Evolutionary conservation across 2,888 invertebrate genomes (phyloP).

Genomic region (Podabrus alpinus): DNA sequence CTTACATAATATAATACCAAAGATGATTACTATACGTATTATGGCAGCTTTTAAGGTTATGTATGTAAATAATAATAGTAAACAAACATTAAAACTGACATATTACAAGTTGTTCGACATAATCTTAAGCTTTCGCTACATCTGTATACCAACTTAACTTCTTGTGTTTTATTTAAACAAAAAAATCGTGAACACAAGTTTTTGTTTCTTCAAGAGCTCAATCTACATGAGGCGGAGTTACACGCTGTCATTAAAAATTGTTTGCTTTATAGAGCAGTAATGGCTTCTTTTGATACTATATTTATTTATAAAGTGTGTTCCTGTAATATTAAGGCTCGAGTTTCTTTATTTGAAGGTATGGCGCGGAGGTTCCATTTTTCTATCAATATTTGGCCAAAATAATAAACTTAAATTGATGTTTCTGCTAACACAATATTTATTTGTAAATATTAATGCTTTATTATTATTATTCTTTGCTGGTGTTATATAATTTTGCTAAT

Average conservation of each 20-base stretch:
- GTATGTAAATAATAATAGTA: neutral
- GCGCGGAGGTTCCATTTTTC: neutral
- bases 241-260: constrained; percentile 9
- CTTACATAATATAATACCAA: too few species aligned
- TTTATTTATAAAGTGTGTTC: neutral
- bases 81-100: neutral
- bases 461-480: neutral
- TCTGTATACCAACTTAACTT: neutral
- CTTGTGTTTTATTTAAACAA: neutral
- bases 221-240: constrained; percentile 5
- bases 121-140: neutral
- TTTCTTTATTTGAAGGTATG: neutral
- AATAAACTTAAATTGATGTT: neutral
- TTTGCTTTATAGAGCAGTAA: constrained; percentile 1
- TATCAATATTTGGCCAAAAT: neutral
- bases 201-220: neutral
- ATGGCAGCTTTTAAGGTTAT: neutral
- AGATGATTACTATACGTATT: neutral
- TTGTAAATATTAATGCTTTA: neutral
- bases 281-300: neutral
- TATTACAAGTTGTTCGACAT: neutral
- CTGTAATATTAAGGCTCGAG: neutral
- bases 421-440: neutral
- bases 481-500: neutral
- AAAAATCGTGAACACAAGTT: neutral